Evolutionary conservation across 2,113 vertebrate genomes (phyloP).

Genomic region (Sciurus niger): DNA sequence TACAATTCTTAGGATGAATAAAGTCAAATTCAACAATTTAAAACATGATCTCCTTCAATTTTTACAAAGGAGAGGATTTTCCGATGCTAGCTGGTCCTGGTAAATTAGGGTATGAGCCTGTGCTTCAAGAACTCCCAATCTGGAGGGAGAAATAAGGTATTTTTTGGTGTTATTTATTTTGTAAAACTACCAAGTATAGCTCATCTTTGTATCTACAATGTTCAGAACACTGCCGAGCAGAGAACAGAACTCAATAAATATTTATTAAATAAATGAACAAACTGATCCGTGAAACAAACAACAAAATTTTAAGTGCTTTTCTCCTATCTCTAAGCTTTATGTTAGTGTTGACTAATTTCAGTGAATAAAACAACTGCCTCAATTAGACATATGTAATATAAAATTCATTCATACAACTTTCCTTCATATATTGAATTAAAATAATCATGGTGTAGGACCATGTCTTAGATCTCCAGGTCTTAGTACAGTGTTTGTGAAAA

Average conservation of each 20-base stretch:
- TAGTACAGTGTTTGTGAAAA: not conserved
- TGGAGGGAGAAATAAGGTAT: not conserved
- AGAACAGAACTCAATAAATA: slow-evolving; percentile 47
- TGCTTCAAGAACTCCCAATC: not conserved
- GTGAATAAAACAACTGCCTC: slow-evolving; percentile 64
- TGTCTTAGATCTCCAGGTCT: slow-evolving; percentile 18
- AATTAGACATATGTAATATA: slow-evolving; percentile 50
- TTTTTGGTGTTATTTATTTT: slow-evolving; percentile 23
- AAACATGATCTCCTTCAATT: not conserved
- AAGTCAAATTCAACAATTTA: slow-evolving; percentile 44
- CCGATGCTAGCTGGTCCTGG: not conserved
- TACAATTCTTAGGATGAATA: not conserved
- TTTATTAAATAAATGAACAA: slow-evolving; percentile 76
- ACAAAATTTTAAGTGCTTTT: slow-evolving; percentile 50
- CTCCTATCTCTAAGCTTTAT: slow-evolving; percentile 40
- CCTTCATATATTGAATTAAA: not conserved
- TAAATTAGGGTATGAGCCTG: not conserved
- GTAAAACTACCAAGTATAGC: slow-evolving; percentile 45
- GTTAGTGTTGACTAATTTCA: slow-evolving; percentile 44
- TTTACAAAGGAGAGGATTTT: not conserved
- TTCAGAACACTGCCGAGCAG: slow-evolving; percentile 44
- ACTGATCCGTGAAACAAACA: not conserved
- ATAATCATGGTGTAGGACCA: slow-evolving; percentile 20
- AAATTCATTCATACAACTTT: slow-evolving; percentile 62
- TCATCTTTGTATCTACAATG: slow-evolving; percentile 32